phyloP scores from a whole-genome alignment of 1,140 invertebrate genomes.

The Apis dorsata region DNA sequence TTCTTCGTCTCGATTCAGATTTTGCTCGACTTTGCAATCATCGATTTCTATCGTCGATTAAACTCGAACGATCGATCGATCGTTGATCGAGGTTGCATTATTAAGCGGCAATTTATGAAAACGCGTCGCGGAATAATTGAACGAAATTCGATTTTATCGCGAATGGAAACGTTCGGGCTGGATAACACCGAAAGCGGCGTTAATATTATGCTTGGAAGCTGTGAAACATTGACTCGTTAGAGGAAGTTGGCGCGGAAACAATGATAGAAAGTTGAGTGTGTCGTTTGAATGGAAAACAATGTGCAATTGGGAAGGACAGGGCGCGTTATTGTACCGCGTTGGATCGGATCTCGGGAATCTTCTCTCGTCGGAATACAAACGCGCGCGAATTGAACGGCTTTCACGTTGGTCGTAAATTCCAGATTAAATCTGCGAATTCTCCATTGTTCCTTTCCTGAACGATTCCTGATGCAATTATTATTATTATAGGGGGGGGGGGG shows the following conservation, averaged over 20 bases:
- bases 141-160: not conserved
- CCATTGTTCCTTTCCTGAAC: not conserved
- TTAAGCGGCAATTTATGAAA: not conserved
- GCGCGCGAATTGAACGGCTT: not conserved
- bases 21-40: too few relatives aligned
- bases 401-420: not conserved
- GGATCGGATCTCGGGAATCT: conserved; percentile 9
- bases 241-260: conserved; percentile 36
- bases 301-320: conserved; percentile 12
- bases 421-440: not conserved
- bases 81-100: too few relatives aligned
- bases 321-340: conserved; percentile 14
- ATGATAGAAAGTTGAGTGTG: conserved; percentile 37
- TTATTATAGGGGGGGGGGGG: too few relatives aligned
- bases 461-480: not conserved
- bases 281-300: conserved; percentile 22
- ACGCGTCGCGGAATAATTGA: not conserved
- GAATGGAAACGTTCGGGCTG: conserved; percentile 6
- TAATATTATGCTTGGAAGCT: not conserved
- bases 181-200: conserved; percentile 10
- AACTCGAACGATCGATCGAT: too few relatives aligned
- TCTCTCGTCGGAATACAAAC: not conserved
- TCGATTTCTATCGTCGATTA: too few relatives aligned
- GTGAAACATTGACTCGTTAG: conserved; percentile 9
- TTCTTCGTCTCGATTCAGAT: too few relatives aligned